A percentile compares a stretch with the other conserved stretches of the same genome.
Evolutionary conservation across 2,113 vertebrate genomes (phyloP).

Genomic region (Crotalus tigris): DNA sequence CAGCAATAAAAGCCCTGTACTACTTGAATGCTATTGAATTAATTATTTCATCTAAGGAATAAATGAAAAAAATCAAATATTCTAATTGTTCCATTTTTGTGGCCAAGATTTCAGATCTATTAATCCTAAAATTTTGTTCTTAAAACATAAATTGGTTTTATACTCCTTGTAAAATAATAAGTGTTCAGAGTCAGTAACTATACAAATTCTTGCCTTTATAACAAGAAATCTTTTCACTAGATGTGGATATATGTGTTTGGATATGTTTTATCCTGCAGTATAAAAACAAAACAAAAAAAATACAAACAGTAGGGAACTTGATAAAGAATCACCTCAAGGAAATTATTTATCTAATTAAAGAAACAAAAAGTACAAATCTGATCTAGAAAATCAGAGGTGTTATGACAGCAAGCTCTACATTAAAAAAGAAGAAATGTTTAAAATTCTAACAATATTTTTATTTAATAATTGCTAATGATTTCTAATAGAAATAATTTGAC

Average conservation of each 20-base stretch:
- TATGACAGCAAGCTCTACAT: neutral
- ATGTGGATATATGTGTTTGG: neutral
- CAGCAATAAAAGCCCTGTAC: neutral
- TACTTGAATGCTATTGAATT: neutral
- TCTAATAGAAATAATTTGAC: neutral
- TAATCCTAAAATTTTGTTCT: neutral
- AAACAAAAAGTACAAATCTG: neutral
- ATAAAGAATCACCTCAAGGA: neutral
- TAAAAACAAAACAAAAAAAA: neutral
- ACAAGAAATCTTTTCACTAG: neutral
- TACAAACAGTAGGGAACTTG: neutral
- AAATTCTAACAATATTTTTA: neutral
- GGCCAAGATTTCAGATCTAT: neutral
- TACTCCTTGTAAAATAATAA: neutral
- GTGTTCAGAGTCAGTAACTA: neutral
- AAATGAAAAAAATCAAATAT: neutral
- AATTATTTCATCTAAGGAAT: neutral
- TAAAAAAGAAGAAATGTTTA: neutral
- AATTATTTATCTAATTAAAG: neutral
- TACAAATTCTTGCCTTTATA: neutral
- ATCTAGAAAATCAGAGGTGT: neutral
- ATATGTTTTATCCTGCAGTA: neutral
- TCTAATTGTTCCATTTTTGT: neutral
- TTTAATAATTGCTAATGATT: neutral
- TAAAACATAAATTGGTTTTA: neutral